A percentile compares a stretch with the other conserved stretches of the same genome.
Conservation (phyloP, 2,888 invertebrate genomes). For the Dastarcus helophoroides region DNA sequence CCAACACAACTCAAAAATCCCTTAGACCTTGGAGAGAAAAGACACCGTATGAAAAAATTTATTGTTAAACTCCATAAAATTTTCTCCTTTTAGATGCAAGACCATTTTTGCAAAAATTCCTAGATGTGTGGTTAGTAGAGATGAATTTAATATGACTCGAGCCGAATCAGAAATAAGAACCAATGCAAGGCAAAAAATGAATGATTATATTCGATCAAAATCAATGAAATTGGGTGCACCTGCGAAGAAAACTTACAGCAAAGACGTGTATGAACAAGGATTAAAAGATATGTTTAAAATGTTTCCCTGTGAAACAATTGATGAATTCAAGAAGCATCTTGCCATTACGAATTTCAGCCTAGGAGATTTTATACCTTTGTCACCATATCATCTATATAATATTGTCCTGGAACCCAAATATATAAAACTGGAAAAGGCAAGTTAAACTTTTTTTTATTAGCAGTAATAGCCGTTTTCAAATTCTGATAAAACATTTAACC, state of each 20-base stretch:
- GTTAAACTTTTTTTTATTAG: too few relatives aligned
- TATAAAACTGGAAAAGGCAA: conserved; percentile 24
- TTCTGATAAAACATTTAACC: too few relatives aligned
- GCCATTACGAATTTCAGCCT: neutral
- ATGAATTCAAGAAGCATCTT: conserved; percentile 1
- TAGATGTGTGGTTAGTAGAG: conserved; percentile 18
- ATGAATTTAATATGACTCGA: conserved; percentile 19
- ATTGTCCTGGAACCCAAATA: conserved; percentile 33
- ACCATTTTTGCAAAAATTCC: conserved; percentile 29
- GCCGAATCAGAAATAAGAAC: conserved; percentile 17
- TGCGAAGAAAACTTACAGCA: neutral
- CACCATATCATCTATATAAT: conserved; percentile 34
- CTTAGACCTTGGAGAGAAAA: conserved; percentile 26
- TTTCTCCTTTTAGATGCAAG: conserved; percentile 21
- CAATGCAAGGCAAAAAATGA: conserved; percentile 15
- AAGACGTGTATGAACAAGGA: neutral
- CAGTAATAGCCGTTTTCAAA: too few relatives aligned
- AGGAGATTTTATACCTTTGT: conserved; percentile 26
- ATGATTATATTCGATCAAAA: conserved; percentile 14
- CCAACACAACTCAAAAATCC: conserved; percentile 29
- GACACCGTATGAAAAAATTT: conserved; percentile 15
- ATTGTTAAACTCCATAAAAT: conserved; percentile 1
- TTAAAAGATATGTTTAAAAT: conserved; percentile 6
- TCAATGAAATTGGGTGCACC: neutral
- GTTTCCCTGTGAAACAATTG: conserved; percentile 5